Percentiles rank a stretch among this genome's conserved stretches.
These are phyloP conservation scores for Spheniscus mendiculus DNA, from an alignment of 2,113 vertebrate genomes.

Conservation along the genomic window DNA sequence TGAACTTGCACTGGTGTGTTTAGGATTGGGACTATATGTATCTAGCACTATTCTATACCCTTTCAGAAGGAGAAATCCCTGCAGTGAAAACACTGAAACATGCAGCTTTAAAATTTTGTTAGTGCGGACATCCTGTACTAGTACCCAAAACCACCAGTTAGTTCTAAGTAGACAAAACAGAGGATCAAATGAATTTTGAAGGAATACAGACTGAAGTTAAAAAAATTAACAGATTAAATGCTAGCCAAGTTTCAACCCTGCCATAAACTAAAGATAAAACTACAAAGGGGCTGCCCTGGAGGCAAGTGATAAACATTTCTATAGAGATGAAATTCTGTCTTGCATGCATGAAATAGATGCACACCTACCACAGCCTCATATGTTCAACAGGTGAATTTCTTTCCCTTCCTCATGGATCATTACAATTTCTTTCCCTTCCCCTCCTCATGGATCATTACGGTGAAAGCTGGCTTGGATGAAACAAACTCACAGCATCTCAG, in stretches of 20 bases:
- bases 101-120: background rate
- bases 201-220: background rate
- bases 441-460: background rate
- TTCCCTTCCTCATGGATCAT: background rate
- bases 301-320: background rate
- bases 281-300: background rate
- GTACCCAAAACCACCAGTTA: background rate
- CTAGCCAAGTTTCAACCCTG: background rate
- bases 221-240: background rate
- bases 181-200: background rate
- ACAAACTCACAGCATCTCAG: background rate
- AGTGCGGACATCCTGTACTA: fast-evolving
- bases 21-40: background rate
- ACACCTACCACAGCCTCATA: background rate
- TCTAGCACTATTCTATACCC: background rate
- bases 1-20: background rate
- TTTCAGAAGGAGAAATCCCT: background rate
- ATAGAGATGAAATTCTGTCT: background rate
- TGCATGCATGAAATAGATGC: background rate
- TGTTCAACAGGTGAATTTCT: background rate
- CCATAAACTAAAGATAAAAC: background rate
- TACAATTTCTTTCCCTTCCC: background rate
- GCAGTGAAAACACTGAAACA: background rate
- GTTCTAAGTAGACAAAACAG: background rate
- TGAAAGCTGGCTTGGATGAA: background rate